Base-by-base conservation (phyloP, 1,140 invertebrate species). In the Drosophila tristis region DNA sequence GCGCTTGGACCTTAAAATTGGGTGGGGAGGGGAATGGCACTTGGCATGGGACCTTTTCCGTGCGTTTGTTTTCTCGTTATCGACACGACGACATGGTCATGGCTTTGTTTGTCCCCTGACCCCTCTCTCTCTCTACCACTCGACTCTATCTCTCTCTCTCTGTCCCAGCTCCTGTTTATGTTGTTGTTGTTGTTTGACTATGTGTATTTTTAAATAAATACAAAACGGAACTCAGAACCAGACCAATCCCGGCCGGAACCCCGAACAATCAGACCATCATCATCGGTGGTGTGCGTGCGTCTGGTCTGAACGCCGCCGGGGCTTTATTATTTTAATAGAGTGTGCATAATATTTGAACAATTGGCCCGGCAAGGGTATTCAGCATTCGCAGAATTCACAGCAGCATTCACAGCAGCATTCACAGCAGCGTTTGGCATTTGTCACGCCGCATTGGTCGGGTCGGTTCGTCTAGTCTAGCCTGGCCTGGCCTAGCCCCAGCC, bases 181-280 rank as follows among this genome's bases (percentile, higher is more conserved):
- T 61, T 71, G 59, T 54, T 67, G 59, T 54, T 67, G 61, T 66
- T 75, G 66, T 71, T 80, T 84, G 63, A 53, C 82, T 81, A 71
- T 77, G 82, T 59, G 74, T 78, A 89, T 89, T 77, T 71, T 80
- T 76, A 87, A 76, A 67, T 78, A 89, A 89, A 89, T 80, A 89
- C 62, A 60, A 66, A 55, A 54, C 73, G 73, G 42, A 58, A 42
- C 53, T 39, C 11, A 39, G 35, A 11, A 39, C 35, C 35, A 39
- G 43, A 15, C 9, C 20, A 49, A 49, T 15, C 35, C 35, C 35
- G 35, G 53, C 11, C 31, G 53, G 53, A 20, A 55, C 39, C 20
- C 35, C 5, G 11, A 55, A 20, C 55, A 11, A 35, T 11, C 35
- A 4, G 35, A 39, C 9, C 51, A 55, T 39, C 54, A 59, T 39